Base-by-base conservation (phyloP, 1,140 invertebrate genomes). In the Bombus fervidus region DNA sequence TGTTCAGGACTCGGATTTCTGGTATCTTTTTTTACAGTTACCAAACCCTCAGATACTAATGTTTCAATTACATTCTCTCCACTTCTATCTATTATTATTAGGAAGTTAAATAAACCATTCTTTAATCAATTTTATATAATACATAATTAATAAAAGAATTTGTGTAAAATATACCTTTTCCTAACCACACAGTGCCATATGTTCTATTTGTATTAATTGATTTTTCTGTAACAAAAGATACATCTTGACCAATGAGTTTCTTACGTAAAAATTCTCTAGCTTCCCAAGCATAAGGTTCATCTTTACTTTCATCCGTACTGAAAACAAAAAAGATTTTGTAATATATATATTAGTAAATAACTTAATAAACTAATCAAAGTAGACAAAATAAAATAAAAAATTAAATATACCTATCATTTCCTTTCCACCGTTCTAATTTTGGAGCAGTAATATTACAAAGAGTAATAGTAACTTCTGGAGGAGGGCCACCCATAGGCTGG, bases 261-360 rank as follows among this genome's bases (percentile, higher is more conserved):
- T 99, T 98, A 43, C 99, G 96, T 47, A 99, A 95, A 94, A 97
- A 99, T 95, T 99, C 99, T 84, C 99, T 96, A 1, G 99, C 98
- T 95, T 99, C 98, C 98, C 98, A 99, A 3, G 98, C 98, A 96
- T 96, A 99, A 13, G 99, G 98, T 95, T 99, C 98, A 95, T 99
- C 98, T 94, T 97, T 97, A 75, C 97, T 97, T 93, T 97, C 97
- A 85, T 97, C 96, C 39, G 88, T 83, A 4, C 88, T 89, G 31
- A 69, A 81, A 81, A 22, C 22, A 41, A 4, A 39, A 62, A n/a
- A 13, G 10, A n/a, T n/a, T 69, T 47, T 41, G 72, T 68, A 81
- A 47, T 34, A 18, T 62, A 2, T 59, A 34, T 64, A 66, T 22
- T n/a, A 57, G 28, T 31, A 78, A 31, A 78, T 57, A 31, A 43